Base-by-base conservation (phyloP, 2,888 invertebrate genomes). In the Allygus modestus region DNA sequence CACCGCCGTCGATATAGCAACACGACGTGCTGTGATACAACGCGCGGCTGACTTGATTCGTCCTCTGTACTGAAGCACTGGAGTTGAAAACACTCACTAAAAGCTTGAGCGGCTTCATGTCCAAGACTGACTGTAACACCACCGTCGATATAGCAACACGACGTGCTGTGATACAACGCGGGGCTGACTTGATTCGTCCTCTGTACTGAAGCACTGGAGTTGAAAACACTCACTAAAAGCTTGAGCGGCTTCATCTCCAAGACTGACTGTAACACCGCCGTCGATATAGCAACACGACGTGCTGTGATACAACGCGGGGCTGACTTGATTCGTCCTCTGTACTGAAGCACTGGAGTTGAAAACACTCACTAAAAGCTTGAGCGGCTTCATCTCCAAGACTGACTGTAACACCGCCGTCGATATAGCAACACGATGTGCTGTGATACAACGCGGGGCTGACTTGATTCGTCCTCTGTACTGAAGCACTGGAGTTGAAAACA, bases 331-430 rank as follows among this genome's bases (percentile, higher is more conserved):
- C 26, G 28, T 65, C 28, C 28, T 1, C 12, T 31, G 31, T 31
- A 65, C 31, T 15, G 65, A 31, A 65, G 65, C 31, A 31, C 20
- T 28, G 26, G 15, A 65, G 28, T 54, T 54, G 20, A 54, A 54
- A 54, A 54, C 31, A 28, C 28, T 9, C 31, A 15, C 65, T 65
- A 28, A 65, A 65, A 65, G 28, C 65, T 28, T 65, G 28, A 65
- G 65, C 65, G 28, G 31, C 28, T 65, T 65, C 31, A 31, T 65
- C 58, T 65, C 28, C 15, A 12, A 65, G 28, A 58, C 2, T 58
- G 26, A 58, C 58, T 58, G 26, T 12, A 20, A 5, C 37, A 9
- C 37, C 37, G 37, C 37, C 5, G 9, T 4, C 9, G 37, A 37
- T 9, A 9, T 4, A 37, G 37, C 5, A 7, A 9, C 37, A 37